Conservation (phyloP, 2,113 vertebrate species). For the Sisor rabdophorus region DNA sequence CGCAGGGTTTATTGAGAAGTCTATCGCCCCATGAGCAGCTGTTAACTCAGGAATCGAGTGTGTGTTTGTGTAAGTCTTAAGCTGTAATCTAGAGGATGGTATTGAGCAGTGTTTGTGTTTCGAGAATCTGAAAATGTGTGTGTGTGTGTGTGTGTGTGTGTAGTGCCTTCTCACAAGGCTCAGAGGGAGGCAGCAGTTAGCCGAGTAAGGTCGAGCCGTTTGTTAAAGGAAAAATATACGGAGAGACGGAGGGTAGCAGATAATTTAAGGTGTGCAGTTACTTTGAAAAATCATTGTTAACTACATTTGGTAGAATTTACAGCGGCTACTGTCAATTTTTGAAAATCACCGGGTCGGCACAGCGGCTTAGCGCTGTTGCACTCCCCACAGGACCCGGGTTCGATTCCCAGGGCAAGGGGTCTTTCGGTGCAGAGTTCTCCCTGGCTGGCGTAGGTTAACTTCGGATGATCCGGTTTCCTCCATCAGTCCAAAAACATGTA, state of each 20-base stretch:
- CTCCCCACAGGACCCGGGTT: too few species aligned
- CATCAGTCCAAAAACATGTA: too few species aligned
- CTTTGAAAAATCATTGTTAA: too few species aligned
- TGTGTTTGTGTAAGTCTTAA: conserved; percentile 16
- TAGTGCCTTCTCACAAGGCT: conserved; percentile 35
- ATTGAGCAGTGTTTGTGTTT: conserved; percentile 6
- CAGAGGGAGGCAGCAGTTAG: conserved; percentile 27
- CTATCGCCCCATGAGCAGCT: conserved; percentile 6
- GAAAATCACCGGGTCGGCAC: too few species aligned
- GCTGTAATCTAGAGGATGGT: conserved; percentile 24
- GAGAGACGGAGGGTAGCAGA: conserved; percentile 9
- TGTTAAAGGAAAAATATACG: neutral
- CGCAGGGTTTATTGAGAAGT: neutral
- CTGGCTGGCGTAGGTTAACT: too few species aligned
- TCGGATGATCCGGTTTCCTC: too few species aligned
- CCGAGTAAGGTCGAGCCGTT: conserved; percentile 37
- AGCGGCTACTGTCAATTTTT: too few species aligned
- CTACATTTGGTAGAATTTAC: too few species aligned
- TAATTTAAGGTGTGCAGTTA: neutral
- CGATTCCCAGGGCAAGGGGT: too few species aligned
- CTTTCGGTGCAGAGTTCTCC: too few species aligned
- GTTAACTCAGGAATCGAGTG: neutral
- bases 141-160: conserved; percentile 16
- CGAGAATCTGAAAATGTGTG: neutral
- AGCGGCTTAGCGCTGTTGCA: too few species aligned